Percentiles rank a stretch among this genome's conserved stretches.
Evolutionary conservation across 2,888 invertebrate genomes (phyloP).

Genomic region (Ommatoiulus sabulosus): DNA sequence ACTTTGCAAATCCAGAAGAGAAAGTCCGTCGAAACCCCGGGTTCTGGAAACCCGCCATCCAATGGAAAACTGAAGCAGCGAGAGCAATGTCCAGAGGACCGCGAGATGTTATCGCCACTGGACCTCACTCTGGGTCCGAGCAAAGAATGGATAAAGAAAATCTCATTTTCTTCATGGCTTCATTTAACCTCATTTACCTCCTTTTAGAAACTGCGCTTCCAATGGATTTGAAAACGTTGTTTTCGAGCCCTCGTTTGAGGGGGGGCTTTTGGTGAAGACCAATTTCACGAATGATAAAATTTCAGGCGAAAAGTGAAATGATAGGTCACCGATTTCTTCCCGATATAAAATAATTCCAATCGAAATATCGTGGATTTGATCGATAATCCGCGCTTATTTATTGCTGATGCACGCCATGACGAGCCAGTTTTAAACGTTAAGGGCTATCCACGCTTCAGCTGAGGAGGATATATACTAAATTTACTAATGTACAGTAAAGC

Average conservation of each 20-base stretch:
- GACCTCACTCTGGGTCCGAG: slow-evolving; percentile 21
- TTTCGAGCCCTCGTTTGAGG: background rate
- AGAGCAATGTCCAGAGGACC: slow-evolving; percentile 34
- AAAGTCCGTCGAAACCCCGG: slow-evolving; percentile 23
- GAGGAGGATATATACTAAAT: too few relatives aligned
- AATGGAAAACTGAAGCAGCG: slow-evolving; percentile 12
- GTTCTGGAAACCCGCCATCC: background rate
- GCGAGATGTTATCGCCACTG: slow-evolving; percentile 35
- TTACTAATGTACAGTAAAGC: too few relatives aligned
- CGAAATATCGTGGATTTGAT: background rate
- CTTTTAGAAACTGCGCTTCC: slow-evolving; percentile 37
- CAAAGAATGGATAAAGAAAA: slow-evolving; percentile 44
- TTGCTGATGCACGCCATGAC: slow-evolving; percentile 6
- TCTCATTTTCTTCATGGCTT: slow-evolving; percentile 48
- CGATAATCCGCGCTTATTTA: background rate
- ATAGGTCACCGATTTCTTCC: background rate
- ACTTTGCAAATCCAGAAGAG: slow-evolving; percentile 36
- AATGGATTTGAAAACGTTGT: slow-evolving; percentile 31
- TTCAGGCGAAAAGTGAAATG: slow-evolving; percentile 36
- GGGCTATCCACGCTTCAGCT: too few relatives aligned
- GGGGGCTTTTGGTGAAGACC: background rate
- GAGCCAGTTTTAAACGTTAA: background rate
- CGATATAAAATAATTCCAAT: background rate
- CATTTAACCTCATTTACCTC: slow-evolving; percentile 46
- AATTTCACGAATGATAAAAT: slow-evolving; percentile 48